phyloP scores from a whole-genome alignment of 2,888 invertebrate species.

The Drosophila eohydei region DNA sequence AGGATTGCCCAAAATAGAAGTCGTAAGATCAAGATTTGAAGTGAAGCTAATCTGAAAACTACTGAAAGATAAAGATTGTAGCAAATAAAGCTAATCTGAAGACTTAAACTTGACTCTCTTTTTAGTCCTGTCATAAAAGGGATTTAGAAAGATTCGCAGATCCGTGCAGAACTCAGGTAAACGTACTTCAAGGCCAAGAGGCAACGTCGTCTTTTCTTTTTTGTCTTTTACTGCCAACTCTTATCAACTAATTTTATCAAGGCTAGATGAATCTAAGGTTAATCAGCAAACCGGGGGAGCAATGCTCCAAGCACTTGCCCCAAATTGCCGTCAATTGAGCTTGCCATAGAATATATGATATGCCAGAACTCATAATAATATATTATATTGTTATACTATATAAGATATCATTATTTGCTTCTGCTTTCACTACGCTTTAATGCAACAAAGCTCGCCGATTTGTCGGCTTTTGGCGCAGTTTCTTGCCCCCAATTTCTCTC shows the following conservation, averaged over 20 bases:
- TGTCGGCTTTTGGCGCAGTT: neutral
- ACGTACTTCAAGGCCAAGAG: conserved; percentile 25
- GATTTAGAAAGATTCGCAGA: neutral
- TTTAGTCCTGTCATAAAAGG: conserved; percentile 7
- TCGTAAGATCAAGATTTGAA: neutral
- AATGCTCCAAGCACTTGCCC: conserved; percentile 17
- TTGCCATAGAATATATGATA: no score
- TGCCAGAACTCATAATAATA: neutral
- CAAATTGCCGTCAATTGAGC: conserved; percentile 3
- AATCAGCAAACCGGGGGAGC: conserved; percentile 19
- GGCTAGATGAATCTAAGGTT: conserved; percentile 15
- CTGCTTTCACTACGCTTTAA: neutral
- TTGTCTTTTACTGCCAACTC: conserved; percentile 18
- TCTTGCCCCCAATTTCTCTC: conserved; percentile 2
- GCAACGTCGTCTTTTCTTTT: conserved; percentile 3
- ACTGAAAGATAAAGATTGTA: neutral
- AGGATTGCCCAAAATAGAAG: conserved; percentile 21
- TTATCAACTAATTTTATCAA: conserved; percentile 25
- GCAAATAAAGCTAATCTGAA: conserved; percentile 10
- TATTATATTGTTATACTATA: neutral
- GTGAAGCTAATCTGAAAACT: conserved; percentile 5
- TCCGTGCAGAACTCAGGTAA: conserved; percentile 17
- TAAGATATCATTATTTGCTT: neutral
- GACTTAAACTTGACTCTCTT: neutral
- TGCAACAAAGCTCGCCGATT: neutral